Evolutionary conservation across 2,113 vertebrate genomes (phyloP), one percentile per base, ranked within the genome.

Genomic region (Scartelaos histophorus): DNA sequence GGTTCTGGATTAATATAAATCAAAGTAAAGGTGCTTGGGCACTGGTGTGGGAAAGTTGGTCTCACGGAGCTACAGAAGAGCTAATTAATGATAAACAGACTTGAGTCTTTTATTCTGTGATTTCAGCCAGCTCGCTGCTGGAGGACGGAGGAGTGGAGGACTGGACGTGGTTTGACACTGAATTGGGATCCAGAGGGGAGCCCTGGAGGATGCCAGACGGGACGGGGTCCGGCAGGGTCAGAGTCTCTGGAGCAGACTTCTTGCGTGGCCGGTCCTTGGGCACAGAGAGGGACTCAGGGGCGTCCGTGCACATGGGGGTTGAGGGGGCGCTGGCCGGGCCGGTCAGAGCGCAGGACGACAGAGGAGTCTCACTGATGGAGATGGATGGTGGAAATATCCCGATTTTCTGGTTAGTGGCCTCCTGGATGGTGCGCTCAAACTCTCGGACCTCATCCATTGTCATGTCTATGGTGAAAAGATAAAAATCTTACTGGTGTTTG

Each of bases 401-500:
- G 0, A 99, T 97, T 93, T 99, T 99, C 94, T 96, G 93, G 93
- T 99, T 99, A 88, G 98, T 99, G 75, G 97, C 98, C 95, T 99
- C 97, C 94, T 99, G 98, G 94, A 97, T 99, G 88, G 95, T 91
- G 86, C 97, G 92, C 92, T 99, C 98, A 77, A 96, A 99, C 87
- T 98, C 97, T 88, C 98, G 95, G 80, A 99, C 98, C 89, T 99
- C 97, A 91, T 99, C 96, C 97, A 99, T 98, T 62, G 98, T 98
- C 98, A 99, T 99, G 96, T 98, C 98, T 99, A 72, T 34, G 74
- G 78, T 17, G 12, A 38, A 81, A 58, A 68, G 16, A 51, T 12
- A 24, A 45, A 45, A 66, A 45, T 1, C 43, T 13, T 15, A 15
- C 16, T 15, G 46, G 11, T 47, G 11, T 65, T 9, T 65, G 19